phyloP scores from a whole-genome alignment of 2,113 vertebrate species.

The Puntigrus tetrazona region DNA sequence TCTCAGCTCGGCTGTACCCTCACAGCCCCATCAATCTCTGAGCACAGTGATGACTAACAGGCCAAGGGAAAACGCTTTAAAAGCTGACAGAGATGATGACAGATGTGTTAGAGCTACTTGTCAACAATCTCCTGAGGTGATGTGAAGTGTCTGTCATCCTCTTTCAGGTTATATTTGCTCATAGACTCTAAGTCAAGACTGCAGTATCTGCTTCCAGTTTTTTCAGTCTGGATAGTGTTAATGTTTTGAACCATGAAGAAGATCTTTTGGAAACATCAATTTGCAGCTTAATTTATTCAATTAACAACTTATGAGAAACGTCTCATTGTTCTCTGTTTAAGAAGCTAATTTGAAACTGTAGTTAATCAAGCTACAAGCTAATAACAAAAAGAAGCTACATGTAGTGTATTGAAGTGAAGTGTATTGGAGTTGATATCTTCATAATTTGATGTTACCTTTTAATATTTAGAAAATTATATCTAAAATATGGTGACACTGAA shows the following conservation, averaged over 20 bases:
- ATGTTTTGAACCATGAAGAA: not conserved
- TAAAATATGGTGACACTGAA: not conserved
- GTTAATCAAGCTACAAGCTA: not conserved
- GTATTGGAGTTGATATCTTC: not conserved
- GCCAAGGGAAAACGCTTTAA: not conserved
- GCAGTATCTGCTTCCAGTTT: not conserved
- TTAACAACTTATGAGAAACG: not conserved
- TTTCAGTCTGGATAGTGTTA: not conserved
- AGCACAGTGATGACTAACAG: slow-evolving; percentile 24
- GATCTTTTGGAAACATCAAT: not conserved
- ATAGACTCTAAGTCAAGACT: not conserved
- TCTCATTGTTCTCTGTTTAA: not conserved
- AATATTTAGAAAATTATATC: not conserved
- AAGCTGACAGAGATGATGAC: slow-evolving; percentile 16
- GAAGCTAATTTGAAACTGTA: not conserved
- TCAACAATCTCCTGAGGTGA: not conserved
- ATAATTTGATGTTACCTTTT: too few species aligned
- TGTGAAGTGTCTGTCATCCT: slow-evolving; percentile 22
- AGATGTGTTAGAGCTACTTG: slow-evolving; percentile 34
- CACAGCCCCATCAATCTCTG: slow-evolving; percentile 7
- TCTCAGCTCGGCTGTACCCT: not conserved
- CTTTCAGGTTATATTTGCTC: not conserved
- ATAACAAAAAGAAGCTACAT: not conserved
- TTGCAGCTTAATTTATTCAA: not conserved
- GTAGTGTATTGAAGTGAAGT: too few species aligned